phyloP scores from a whole-genome alignment of 1,140 invertebrate species.

The Rhopalosiphum maidis region DNA sequence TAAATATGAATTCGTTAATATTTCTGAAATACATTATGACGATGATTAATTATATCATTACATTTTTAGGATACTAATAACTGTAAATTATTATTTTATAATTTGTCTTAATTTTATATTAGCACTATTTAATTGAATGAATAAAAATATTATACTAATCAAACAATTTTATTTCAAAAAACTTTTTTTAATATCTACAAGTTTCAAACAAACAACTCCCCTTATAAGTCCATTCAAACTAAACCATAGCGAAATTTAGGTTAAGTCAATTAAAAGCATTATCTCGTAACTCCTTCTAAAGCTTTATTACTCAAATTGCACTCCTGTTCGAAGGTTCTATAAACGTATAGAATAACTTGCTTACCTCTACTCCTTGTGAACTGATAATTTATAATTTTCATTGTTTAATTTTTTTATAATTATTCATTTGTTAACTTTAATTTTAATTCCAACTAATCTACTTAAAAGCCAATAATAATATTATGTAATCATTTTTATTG shows the following conservation, averaged over 20 bases:
- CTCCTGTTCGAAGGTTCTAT: not conserved
- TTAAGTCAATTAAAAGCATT: slow-evolving; percentile 17
- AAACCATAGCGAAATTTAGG: not conserved
- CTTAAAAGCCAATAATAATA: not conserved
- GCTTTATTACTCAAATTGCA: slow-evolving; percentile 2
- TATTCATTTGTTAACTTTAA: not conserved
- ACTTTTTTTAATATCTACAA: not conserved
- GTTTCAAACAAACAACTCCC: not conserved
- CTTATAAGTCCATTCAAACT: not conserved
- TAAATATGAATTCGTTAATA: not conserved
- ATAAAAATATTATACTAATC: slow-evolving; percentile 6
- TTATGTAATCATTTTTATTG: not conserved
- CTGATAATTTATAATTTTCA: not conserved
- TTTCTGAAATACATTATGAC: not conserved
- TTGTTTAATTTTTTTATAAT: slow-evolving; percentile 10
- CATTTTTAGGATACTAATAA: no score
- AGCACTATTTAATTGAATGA: not conserved
- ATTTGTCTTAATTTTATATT: not conserved
- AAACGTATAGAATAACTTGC: not conserved
- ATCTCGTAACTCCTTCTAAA: not conserved
- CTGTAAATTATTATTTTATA: not conserved
- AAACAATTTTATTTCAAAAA: not conserved
- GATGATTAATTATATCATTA: no score
- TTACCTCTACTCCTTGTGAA: not conserved
- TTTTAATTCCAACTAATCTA: slow-evolving; percentile 2